Base-by-base conservation (phyloP, 2,113 vertebrate genomes). In the Parus major region DNA sequence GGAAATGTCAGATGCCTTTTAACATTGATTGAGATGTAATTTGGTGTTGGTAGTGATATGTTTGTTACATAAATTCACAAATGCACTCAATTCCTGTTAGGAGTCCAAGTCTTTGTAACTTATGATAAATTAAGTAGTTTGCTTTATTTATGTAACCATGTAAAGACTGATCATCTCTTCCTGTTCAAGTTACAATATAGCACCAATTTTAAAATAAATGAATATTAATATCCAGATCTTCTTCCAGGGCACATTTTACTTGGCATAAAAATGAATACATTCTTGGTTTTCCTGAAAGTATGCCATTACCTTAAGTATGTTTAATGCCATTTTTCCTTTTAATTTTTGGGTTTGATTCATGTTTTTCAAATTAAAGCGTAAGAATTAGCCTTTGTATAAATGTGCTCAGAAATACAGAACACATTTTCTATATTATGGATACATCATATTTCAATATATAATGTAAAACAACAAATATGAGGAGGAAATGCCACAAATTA, bases 1-100 rank as follows among this genome's bases (percentile, higher is more conserved):
- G 96, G 86, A 98, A 98, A 98, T 97, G 97, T 97, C 98, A 98
- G 91, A 57, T 83, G 95, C 96, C 97, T 97, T 95, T 97, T 97
- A 97, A 97, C 96, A 66, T 96, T 97, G 97, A 97, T 97, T 97
- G 97, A 98, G 97, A 92, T 93, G 96, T 96, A 96, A 98, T 97
- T 97, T 97, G 97, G 93, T 95, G 93, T 60, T 73, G 92, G 94
- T 90, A 82, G 95, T 44, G 53, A 93, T 52, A 80, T 21, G 64
- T 93, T 88, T 78, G 94, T 93, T 94, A 91, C 93, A 96, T 69
- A 89, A 90, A 90, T 96, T 95, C 94, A 61, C 59, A 66, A 95
- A 97, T 79, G 81, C 72, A 73, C 57, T 78, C 65, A 20, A 64
- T 75, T 91, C 86, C 71, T 84, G 70, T 90, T 95, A 96, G n/a